These are phyloP conservation scores for Diceros bicornis DNA, from an alignment of 2,797 vertebrate species.

Conservation along the genomic window DNA sequence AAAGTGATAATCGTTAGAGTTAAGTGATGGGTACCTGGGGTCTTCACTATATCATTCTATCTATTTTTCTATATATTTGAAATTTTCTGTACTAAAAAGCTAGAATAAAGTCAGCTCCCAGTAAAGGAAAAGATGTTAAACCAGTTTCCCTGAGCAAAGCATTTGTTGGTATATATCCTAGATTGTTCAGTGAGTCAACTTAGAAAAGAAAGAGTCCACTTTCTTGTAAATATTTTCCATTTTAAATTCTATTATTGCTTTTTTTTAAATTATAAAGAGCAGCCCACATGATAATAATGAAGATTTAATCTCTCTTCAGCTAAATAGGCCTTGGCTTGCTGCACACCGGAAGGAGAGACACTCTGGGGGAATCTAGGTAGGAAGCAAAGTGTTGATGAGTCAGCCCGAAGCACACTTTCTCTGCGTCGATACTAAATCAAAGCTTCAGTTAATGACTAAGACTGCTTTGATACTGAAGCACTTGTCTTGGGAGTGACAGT, in stretches of 20 bases:
- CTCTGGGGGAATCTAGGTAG: slow-evolving; percentile 46
- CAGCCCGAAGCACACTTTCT: slow-evolving; percentile 25
- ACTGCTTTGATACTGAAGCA: neutral
- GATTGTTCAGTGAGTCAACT: neutral
- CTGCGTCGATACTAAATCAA: slow-evolving; percentile 34
- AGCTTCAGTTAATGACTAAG: slow-evolving; percentile 49
- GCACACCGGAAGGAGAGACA: neutral
- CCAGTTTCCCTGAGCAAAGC: neutral
- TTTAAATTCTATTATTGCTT: slow-evolving; percentile 34
- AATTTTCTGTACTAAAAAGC: neutral
- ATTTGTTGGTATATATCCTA: neutral
- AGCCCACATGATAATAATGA: slow-evolving; percentile 29
- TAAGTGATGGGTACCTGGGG: neutral
- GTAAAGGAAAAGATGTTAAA: neutral
- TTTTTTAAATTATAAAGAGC: slow-evolving; percentile 34
- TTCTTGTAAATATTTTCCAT: slow-evolving; percentile 40
- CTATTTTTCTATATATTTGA: neutral
- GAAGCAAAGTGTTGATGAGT: slow-evolving; percentile 21
- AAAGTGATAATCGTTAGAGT: neutral
- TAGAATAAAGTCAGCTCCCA: neutral
- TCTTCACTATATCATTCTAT: neutral
- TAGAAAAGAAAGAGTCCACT: slow-evolving; percentile 17
- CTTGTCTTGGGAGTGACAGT: slow-evolving; percentile 37
- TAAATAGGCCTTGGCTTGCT: neutral
- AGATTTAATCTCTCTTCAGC: neutral